Evolutionary conservation across 2,888 invertebrate genomes (phyloP), one percentile per base, ranked within the genome.

Genomic region (Stegophylla sp.): DNA sequence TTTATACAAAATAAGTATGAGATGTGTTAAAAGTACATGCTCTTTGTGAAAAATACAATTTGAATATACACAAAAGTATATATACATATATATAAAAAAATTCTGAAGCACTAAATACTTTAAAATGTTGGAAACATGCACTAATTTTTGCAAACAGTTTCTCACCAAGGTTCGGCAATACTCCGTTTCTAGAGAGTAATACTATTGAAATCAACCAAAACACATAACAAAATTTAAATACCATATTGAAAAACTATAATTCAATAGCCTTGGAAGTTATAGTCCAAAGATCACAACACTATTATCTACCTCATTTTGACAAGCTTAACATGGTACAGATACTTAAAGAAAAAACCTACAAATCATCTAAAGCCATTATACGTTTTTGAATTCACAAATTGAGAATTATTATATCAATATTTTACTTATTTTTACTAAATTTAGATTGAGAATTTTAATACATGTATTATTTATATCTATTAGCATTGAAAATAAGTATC

Each of bases 91-190:
- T n/a, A 34, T 43, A 72, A 66, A 43, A 59, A 2, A 51, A 48
- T 48, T 34, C 63, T 23, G 41, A 75, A 64, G 51, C 75, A 75
- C 23, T 17, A 64, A 75, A 53, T 75, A 66, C n/a, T 12, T 53
- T 13, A 75, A 74, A 75, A 26, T 45, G n/a, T 28, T 45, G 61
- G 59, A 71, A 61, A 41, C 79, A 59, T 79, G 79, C 79, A 79
- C 79, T 79, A 71, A 23, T 51, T 79, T 75, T 71, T 51, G 23
- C 61, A 76, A 79, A 79, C 67, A 79, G 79, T 87, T 88, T 89
- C 90, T 90, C 90, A 90, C 90, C 90, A 88, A 90, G 86, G 87
- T 89, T 89, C 88, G 90, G 89, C 87, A 90, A 88, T 87, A 89
- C 88, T 89, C 89, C 90, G 87, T 89, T 89, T 89, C 89, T 90